Base-by-base conservation (phyloP, 2,888 invertebrate species). In the Agriopis leucophaearia region DNA sequence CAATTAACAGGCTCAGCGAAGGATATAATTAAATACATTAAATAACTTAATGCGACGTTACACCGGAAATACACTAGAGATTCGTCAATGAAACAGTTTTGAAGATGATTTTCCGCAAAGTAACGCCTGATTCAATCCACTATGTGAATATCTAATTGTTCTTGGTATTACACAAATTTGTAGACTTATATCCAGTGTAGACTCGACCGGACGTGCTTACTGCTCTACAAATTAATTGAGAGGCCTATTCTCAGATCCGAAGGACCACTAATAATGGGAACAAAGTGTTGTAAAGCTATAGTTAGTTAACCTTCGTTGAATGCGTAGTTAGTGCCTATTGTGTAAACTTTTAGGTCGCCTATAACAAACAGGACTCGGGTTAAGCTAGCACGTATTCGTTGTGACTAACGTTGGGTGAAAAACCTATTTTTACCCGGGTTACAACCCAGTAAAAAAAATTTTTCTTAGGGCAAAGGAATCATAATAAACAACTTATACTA, bases 211-310 rank as follows among this genome's bases (percentile, higher is more conserved):
- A 61, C 52, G 44, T 51, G 12, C 40, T 27, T 44, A 45, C n/a
- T 38, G 47, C 35, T 52, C 54, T 54, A 62, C 54, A 27, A 47
- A 69, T 47, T 63, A 51, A 52, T 52, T 51, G 62, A 27, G 45
- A 61, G 18, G 44, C n/a, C 45, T 16, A 59, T 56, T 60, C 56
- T 47, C 42, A 60, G 55, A 44, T 60, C 36, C 44, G n/a, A 61
- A 55, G 50, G 60, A 50, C 59, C 44, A 50, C 44, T 61, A n/a
- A 56, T 59, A 66, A 66, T 51, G 59, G 38, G 48, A 51, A 66
- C 61, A 57, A 63, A 64, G 50, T 64, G 48, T 18, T 55, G 59
- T 65, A 59, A 27, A 18, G 18, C 55, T 60, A 54, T 52, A 58
- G 45, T 52, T 58, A 45, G 58, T 51, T 18, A 54, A 51, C 50